A percentile compares a stretch with the other conserved stretches of the same genome.
Conservation (phyloP, 37 sponge, comb jelly and placozoan species). For the Hormiphora californensis region DNA sequence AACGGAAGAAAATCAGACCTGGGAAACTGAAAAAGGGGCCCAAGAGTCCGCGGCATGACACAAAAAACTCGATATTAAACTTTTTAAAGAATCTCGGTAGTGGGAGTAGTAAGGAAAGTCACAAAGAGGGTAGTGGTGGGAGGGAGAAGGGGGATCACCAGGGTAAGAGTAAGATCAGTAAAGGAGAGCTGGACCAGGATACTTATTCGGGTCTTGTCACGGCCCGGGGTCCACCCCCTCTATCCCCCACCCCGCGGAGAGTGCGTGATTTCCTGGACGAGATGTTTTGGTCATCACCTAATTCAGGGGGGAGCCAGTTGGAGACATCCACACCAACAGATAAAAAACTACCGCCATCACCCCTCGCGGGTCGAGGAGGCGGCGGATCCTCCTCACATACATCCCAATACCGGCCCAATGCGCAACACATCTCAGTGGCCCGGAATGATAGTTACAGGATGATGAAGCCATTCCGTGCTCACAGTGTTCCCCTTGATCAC, state of each 20-base stretch:
- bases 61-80: no score
- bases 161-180: neutral
- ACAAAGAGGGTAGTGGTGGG: no score
- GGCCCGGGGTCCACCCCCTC: neutral
- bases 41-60: neutral
- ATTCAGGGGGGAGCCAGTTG: neutral
- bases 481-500: neutral
- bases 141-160: no score
- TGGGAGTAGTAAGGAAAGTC: neutral
- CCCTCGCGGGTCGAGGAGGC: neutral
- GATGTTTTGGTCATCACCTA: neutral
- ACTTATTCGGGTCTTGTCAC: neutral
- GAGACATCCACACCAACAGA: neutral
- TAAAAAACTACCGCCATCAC: neutral
- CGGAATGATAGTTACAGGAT: neutral
- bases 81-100: constrained; percentile 17
- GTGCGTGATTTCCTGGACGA: no score
- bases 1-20: constrained; percentile 18
- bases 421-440: neutral
- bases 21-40: neutral
- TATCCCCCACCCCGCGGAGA: neutral
- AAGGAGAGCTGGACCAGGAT: neutral
- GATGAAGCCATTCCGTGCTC: neutral
- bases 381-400: no score
- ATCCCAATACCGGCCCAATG: neutral